Evolutionary conservation across 1,140 invertebrate genomes (phyloP), one percentile per base, ranked within the genome.

Genomic region (Carposina sasakii): DNA sequence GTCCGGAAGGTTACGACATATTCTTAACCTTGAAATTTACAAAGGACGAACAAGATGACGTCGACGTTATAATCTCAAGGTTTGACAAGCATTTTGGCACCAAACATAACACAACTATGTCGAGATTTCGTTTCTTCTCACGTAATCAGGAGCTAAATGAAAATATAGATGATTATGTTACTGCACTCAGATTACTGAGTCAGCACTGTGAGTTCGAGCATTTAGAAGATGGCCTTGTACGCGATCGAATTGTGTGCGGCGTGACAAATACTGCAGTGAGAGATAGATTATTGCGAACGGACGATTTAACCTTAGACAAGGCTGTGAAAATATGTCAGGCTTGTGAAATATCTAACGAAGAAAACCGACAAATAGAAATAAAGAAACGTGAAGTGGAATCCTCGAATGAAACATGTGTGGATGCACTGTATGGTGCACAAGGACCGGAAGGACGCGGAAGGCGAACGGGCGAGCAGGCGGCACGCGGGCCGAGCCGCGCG

Each of bases 11-110:
- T 2, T 43, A 51, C 24, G 49, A 52, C 8, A 24, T 52, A 13
- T 52, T 39, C n/a, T 21, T 22, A 2, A 52, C 41, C 6, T 52
- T 52, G 26, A 45, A 36, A 20, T 52, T 52, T 33, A 28, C 10
- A 15, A 39, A 23, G n/a, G 49, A 52, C 21, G 22, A 37, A 12
- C 3, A 23, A n/a, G 57, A 59, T 28, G 40, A 42, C 37, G 19
- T 54, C 1, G 26, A 37, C 10, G 23, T 21, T n/a, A 4, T 59
- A 9, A 21, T 36, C 9, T 40, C 54, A 43, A 54, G 51, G 28
- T 59, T 52, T 31, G 42, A 54, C 34, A 26, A 43, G 33, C 45
- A 59, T 26, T 59, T 54, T 22, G 49, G 52, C 9, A 46, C 56
- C 2, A 54, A 54, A 16, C 28, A 30, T 31, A 58, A 54, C 22